Percentiles rank a stretch among this genome's conserved stretches.
Conservation (phyloP, 1,140 invertebrate species). For the Zaprionus kolodkinae region DNA sequence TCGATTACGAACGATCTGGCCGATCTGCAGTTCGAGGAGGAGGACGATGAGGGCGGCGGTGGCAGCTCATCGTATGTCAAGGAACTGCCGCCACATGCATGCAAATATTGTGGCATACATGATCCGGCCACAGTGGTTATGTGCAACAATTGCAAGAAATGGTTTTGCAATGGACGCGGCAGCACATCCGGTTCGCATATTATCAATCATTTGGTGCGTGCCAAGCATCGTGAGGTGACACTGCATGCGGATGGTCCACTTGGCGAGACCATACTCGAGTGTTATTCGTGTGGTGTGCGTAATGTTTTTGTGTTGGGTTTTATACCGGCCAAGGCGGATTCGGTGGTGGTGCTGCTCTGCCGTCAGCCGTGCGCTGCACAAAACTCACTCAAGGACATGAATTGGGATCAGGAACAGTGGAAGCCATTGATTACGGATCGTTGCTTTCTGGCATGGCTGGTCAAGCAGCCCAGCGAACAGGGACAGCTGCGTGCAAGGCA, state of each 20-base stretch:
- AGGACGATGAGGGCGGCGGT: conserved; percentile 90
- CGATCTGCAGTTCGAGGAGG: conserved; percentile 95
- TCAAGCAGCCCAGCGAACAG: conserved; percentile 97
- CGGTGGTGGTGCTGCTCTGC: conserved; percentile 98
- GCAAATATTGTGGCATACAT: conserved; percentile 99
- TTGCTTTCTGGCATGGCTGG: conserved; percentile 97
- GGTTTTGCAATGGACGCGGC: conserved; percentile 99
- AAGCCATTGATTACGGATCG: conserved; percentile 98
- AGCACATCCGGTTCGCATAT: conserved; percentile 99
- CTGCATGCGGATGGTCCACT: conserved; percentile 98
- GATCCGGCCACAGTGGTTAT: conserved; percentile 98
- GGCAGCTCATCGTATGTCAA: conserved; percentile 83
- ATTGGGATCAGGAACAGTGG: conserved; percentile 99
- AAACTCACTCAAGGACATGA: conserved; percentile 98
- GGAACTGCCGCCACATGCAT: conserved; percentile 96
- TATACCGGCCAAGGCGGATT: conserved; percentile 99
- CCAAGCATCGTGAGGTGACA: conserved; percentile 99
- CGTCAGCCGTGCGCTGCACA: conserved; percentile 99
- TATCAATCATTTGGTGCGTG: conserved; percentile 98
- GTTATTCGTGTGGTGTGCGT: conserved; percentile 98
- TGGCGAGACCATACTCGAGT: conserved; percentile 98
- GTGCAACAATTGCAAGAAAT: conserved; percentile 99
- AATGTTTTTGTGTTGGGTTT: conserved; percentile 99
- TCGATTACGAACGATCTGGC: conserved; percentile 90
- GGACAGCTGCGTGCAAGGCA: conserved; percentile 97